Evolutionary conservation across 2,888 invertebrate genomes (phyloP).

Genomic region (Heliconius hortense): DNA sequence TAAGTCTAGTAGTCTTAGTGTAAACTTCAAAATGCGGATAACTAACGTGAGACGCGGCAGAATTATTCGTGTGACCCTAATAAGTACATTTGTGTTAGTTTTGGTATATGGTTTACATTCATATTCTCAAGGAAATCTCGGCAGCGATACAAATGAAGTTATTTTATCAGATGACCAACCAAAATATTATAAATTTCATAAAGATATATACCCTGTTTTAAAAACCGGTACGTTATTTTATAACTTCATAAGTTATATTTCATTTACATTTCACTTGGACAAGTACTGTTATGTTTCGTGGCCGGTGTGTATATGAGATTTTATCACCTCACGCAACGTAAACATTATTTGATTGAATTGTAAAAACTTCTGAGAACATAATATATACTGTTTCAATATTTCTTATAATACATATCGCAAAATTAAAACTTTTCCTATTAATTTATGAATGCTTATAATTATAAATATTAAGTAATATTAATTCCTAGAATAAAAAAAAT

Average conservation of each 20-base stretch:
- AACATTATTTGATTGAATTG: conserved; percentile 22
- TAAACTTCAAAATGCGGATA: conserved; percentile 76
- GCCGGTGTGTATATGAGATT: conserved; percentile 50
- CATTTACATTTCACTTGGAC: conserved; percentile 24
- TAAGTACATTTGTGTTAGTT: conserved; percentile 79
- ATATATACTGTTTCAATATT: not conserved
- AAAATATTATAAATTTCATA: conserved; percentile 63
- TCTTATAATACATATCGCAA: not conserved
- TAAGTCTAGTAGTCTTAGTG: not conserved
- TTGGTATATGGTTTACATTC: conserved; percentile 84
- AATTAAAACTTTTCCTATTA: not conserved
- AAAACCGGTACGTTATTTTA: conserved; percentile 62
- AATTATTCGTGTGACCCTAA: conserved; percentile 78
- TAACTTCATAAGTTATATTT: conserved; percentile 24
- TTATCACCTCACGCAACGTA: conserved; percentile 39
- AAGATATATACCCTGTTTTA: conserved; percentile 66
- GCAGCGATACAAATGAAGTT: conserved; percentile 47
- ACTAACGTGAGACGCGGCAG: conserved; percentile 83
- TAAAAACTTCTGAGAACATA: conserved; percentile 3
- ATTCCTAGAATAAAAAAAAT: conserved; percentile 1
- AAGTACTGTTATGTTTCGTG: conserved; percentile 51
- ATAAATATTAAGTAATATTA: not conserved
- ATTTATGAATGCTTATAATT: not conserved
- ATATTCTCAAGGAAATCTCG: conserved; percentile 79
- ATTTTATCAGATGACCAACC: conserved; percentile 50